These are phyloP conservation scores for Parambassis ranga DNA, from an alignment of 2,797 vertebrate species.

Conservation along the genomic window DNA sequence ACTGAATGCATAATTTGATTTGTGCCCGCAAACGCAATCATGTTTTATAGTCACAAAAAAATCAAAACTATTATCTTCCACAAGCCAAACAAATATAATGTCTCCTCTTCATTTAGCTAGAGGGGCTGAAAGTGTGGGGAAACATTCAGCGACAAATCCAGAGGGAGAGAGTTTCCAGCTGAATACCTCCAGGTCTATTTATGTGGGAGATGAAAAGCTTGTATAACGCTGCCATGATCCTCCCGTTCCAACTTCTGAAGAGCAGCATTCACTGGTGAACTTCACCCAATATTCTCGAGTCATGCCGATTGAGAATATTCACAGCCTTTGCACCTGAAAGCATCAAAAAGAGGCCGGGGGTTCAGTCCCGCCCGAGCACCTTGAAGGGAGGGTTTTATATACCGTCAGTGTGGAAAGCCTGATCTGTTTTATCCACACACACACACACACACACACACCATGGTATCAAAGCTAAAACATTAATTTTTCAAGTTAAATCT, in stretches of 20 bases:
- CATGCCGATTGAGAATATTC: constrained; percentile 22
- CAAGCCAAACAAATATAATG: constrained; percentile 52
- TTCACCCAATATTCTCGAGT: constrained; percentile 28
- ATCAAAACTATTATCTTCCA: constrained; percentile 49
- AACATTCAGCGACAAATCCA: constrained; percentile 51
- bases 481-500: constrained; percentile 60
- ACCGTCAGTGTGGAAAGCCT: constrained; percentile 24
- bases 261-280: constrained; percentile 5
- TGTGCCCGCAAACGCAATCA: constrained; percentile 23
- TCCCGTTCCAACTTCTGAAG: constrained; percentile 27
- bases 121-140: constrained; percentile 33
- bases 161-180: constrained; percentile 45
- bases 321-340: constrained; percentile 26
- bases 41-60: constrained; percentile 50
- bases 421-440: constrained; percentile 2
- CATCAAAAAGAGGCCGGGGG: constrained; percentile 19
- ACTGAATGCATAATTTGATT: constrained; percentile 40
- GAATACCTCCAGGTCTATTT: constrained; percentile 58
- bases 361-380: constrained; percentile 36
- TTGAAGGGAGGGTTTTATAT: constrained; percentile 46
- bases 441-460: neutral
- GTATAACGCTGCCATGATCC: constrained; percentile 29
- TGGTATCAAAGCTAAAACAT: constrained; percentile 62
- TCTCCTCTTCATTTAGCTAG: constrained; percentile 56
- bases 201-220: constrained; percentile 58